Evolutionary conservation across 2,797 vertebrate species (phyloP).

Genomic region (Coccyzus lansbergi): DNA sequence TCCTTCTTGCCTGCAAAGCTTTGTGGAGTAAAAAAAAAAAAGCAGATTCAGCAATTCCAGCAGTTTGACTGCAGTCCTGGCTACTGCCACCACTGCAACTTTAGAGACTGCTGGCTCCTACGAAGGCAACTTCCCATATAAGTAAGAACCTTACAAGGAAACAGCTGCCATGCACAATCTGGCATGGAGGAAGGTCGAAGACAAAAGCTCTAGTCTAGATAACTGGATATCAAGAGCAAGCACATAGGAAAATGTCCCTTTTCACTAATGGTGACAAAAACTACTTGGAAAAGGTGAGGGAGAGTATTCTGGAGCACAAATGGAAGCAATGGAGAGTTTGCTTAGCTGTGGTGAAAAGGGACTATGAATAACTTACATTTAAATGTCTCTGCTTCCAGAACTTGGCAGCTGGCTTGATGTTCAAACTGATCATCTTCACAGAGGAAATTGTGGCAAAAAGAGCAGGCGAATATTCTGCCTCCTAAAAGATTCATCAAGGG

Average conservation of each 20-base stretch:
- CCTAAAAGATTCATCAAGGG: conserved; percentile 77
- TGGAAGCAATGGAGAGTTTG: neutral
- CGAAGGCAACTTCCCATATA: neutral
- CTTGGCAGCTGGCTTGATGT: conserved; percentile 98
- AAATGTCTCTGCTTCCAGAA: conserved; percentile 96
- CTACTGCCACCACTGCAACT: neutral
- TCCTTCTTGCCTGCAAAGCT: neutral
- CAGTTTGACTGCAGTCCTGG: neutral
- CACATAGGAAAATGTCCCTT: neutral
- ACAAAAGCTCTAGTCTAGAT: neutral
- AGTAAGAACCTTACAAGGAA: neutral
- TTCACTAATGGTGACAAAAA: neutral
- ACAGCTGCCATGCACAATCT: neutral
- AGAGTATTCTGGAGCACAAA: neutral
- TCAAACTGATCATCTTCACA: conserved; percentile 99
- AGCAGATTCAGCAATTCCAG: neutral
- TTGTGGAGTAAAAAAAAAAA: neutral
- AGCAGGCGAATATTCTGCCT: conserved; percentile 95
- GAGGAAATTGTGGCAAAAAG: conserved; percentile 95
- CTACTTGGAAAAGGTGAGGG: neutral
- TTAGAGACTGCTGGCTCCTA: neutral
- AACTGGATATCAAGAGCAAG: neutral
- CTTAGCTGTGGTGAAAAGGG: neutral
- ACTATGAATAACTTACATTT: conserved; percentile 88
- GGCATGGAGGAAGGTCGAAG: neutral